These are phyloP conservation scores for Leptinotarsa undecemlineata DNA, from an alignment of 1,140 invertebrate species.

Conservation along the genomic window DNA sequence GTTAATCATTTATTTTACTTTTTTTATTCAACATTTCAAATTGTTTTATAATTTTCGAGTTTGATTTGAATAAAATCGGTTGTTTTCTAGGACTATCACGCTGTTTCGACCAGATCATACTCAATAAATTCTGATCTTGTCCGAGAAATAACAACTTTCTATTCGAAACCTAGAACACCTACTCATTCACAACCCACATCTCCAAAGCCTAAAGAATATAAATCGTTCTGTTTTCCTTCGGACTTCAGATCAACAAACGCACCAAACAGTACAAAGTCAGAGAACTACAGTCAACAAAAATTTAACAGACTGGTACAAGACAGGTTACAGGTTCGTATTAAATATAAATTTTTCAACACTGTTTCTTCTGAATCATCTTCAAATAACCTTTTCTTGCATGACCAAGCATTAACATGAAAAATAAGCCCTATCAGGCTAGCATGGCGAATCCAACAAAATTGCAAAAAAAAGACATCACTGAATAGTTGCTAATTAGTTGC, in stretches of 20 bases:
- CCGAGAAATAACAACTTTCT: slow-evolving; percentile 63
- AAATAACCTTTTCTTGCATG: neutral
- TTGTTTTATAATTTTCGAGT: neutral
- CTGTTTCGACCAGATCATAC: slow-evolving; percentile 42
- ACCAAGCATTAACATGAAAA: neutral
- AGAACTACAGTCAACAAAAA: slow-evolving; percentile 47
- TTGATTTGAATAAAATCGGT: neutral
- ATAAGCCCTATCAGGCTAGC: neutral
- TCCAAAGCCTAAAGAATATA: slow-evolving; percentile 67
- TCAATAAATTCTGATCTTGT: slow-evolving; percentile 65
- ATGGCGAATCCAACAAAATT: too few relatives aligned
- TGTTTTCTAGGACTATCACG: slow-evolving; percentile 31
- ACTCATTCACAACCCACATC: slow-evolving; percentile 66
- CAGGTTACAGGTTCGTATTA: slow-evolving; percentile 29
- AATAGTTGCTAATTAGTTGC: too few relatives aligned
- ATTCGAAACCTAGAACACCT: slow-evolving; percentile 54
- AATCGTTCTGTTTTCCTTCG: slow-evolving; percentile 58
- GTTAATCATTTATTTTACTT: too few relatives aligned
- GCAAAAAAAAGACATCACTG: too few relatives aligned
- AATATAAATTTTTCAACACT: neutral
- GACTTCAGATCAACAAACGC: slow-evolving; percentile 32
- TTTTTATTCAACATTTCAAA: too few relatives aligned
- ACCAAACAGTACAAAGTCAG: slow-evolving; percentile 39
- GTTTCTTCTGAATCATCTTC: neutral
- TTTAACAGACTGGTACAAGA: slow-evolving; percentile 56